Percentiles rank a stretch among this genome's conserved stretches.
phyloP scores from a whole-genome alignment of 1,140 invertebrate genomes.

The Dryas iulia region DNA sequence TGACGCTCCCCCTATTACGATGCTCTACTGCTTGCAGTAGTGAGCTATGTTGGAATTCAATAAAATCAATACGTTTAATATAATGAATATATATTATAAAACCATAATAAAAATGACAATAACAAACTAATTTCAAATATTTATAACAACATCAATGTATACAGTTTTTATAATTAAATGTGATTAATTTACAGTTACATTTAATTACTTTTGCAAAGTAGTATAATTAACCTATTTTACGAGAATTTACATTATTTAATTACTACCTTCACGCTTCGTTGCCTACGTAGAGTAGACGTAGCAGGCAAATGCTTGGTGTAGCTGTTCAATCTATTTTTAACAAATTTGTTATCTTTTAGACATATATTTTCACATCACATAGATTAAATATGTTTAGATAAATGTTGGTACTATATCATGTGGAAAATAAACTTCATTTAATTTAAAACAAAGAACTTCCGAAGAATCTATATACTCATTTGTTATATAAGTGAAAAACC shows the following conservation, averaged over 20 bases:
- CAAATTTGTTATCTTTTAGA: no score
- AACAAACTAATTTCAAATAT: neutral
- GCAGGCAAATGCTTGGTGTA: neutral
- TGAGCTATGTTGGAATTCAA: conserved; percentile 11
- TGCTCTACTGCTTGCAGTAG: conserved; percentile 32
- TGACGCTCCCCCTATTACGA: conserved; percentile 41
- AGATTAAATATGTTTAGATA: no score
- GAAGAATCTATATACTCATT: no score
- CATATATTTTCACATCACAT: no score
- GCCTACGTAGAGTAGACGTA: neutral
- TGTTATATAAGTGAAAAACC: no score
- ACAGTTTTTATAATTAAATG: neutral
- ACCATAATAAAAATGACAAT: neutral
- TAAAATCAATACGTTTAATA: neutral
- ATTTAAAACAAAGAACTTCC: no score
- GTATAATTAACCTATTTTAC: neutral
- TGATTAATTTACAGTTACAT: neutral
- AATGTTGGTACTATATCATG: no score
- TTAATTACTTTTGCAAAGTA: neutral
- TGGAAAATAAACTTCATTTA: no score
- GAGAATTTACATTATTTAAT: neutral
- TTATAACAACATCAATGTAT: neutral
- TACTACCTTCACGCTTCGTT: neutral
- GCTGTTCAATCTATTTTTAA: neutral
- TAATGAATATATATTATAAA: neutral